Conservation (phyloP, 2,888 invertebrate species). For the Microchrysa polita region DNA sequence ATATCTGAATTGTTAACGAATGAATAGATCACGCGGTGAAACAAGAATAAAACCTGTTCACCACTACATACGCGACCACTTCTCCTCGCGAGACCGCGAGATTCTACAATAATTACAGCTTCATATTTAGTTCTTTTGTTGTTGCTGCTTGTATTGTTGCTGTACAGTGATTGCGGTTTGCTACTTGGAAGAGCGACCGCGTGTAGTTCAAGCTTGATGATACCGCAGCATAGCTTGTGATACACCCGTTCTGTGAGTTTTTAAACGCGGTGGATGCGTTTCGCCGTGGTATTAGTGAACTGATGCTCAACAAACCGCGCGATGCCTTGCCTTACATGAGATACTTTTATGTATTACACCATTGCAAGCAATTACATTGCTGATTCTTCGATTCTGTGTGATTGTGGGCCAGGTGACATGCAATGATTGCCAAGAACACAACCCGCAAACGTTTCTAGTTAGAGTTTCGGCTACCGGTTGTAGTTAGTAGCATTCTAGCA, state of each 20-base stretch:
- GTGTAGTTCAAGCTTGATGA: slow-evolving; percentile 20
- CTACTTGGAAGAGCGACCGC: slow-evolving; percentile 4
- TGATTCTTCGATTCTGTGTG: slow-evolving; percentile 34
- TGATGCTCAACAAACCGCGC: slow-evolving; percentile 20
- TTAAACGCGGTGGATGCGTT: not conserved
- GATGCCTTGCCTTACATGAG: slow-evolving; percentile 16
- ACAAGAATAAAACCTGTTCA: slow-evolving; percentile 20
- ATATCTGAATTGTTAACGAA: not conserved
- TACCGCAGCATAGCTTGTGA: too few species aligned
- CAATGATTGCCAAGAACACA: slow-evolving; percentile 32
- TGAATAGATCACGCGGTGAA: not conserved
- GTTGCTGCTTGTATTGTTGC: slow-evolving; percentile 11
- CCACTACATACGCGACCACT: slow-evolving; percentile 13
- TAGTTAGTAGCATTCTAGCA: not conserved
- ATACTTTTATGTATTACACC: slow-evolving; percentile 29
- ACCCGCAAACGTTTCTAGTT: slow-evolving; percentile 8
- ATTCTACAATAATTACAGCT: not conserved
- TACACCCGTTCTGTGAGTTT: not conserved
- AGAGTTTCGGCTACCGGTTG: slow-evolving; percentile 34
- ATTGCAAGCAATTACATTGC: slow-evolving; percentile 27
- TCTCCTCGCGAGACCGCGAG: not conserved
- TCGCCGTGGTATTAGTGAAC: slow-evolving; percentile 17
- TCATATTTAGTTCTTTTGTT: slow-evolving; percentile 27
- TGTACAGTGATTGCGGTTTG: not conserved
- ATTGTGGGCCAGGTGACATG: slow-evolving; percentile 36